phyloP scores from a whole-genome alignment of 2,113 vertebrate species.

The Gallinago undulata region DNA sequence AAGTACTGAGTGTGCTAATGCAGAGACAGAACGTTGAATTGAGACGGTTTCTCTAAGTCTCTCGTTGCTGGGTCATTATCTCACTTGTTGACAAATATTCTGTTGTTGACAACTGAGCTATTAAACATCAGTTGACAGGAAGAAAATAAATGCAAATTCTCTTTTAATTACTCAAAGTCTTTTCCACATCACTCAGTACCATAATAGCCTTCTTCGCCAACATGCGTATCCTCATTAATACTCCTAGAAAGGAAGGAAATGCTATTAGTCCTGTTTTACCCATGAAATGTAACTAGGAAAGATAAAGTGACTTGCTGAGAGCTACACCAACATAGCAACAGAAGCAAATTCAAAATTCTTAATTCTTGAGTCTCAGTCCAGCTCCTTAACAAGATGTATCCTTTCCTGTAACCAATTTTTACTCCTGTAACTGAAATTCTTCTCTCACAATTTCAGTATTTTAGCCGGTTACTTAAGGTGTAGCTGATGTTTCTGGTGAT shows the following conservation, averaged over 20 bases:
- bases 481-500: not conserved
- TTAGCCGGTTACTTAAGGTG: not conserved
- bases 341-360: not conserved
- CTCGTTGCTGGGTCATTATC: not conserved
- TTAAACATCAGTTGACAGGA: not conserved
- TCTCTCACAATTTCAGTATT: not conserved
- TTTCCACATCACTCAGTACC: not conserved
- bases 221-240: not conserved
- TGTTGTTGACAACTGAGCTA: not conserved
- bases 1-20: not conserved
- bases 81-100: not conserved
- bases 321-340: not conserved
- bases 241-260: not conserved
- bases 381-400: not conserved
- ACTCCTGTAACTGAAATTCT: not conserved
- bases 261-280: not conserved
- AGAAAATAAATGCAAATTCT: not conserved
- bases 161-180: not conserved
- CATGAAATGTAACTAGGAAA: not conserved
- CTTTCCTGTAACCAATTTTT: not conserved
- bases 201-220: not conserved
- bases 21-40: not conserved
- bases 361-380: not conserved
- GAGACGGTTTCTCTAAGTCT: not conserved
- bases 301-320: not conserved